Evolutionary conservation across 2,888 invertebrate genomes (phyloP).

Genomic region (Gisinianus flammeolus): DNA sequence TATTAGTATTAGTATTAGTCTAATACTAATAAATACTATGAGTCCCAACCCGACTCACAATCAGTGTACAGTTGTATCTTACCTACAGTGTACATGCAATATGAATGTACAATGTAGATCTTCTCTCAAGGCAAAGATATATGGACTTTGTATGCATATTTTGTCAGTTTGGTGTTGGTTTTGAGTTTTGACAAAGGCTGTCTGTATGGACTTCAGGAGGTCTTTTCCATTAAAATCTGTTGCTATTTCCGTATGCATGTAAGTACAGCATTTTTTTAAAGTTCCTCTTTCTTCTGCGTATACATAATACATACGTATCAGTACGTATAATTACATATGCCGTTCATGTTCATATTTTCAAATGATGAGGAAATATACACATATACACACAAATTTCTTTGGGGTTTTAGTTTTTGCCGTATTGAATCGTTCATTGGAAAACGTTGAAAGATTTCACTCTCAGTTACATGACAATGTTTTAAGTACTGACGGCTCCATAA

Average conservation of each 20-base stretch:
- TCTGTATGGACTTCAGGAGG: conserved; percentile 7
- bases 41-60: too few species aligned
- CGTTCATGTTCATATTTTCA: too few species aligned
- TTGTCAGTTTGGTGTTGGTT: background rate
- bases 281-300: background rate
- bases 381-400: background rate
- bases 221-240: conserved; percentile 10
- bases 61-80: too few species aligned
- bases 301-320: background rate
- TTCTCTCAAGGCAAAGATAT: too few species aligned
- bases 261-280: background rate
- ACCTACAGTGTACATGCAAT: too few species aligned
- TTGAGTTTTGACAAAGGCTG: conserved; percentile 20
- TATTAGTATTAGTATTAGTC: too few species aligned
- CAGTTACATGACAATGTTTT: conserved; percentile 40
- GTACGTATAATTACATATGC: background rate
- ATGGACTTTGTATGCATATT: background rate
- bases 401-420: background rate
- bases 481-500: conserved; percentile 36
- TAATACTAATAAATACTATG: too few species aligned
- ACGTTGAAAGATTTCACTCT: conserved; percentile 34
- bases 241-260: conserved; percentile 16
- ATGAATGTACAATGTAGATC: too few species aligned
- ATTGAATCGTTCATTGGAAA: conserved; percentile 3
- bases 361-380: too few species aligned